Evolutionary conservation across 1,140 invertebrate species (phyloP).

Genomic region (Drosophila dunni): DNA sequence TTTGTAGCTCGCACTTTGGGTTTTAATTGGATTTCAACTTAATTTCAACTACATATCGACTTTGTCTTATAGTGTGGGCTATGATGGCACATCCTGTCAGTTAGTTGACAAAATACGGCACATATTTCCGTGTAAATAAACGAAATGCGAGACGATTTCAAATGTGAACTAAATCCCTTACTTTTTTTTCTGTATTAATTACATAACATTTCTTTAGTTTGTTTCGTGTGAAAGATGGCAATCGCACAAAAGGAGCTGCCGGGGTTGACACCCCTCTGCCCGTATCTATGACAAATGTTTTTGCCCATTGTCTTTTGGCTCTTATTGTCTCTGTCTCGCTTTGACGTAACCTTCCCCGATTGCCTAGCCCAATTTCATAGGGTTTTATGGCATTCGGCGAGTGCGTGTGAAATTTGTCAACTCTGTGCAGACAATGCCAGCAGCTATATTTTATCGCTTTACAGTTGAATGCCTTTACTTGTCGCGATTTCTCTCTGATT

Average conservation of each 20-base stretch:
- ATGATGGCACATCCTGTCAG: slow-evolving; percentile 38
- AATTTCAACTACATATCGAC: slow-evolving; percentile 6
- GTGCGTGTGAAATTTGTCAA: slow-evolving; percentile 66
- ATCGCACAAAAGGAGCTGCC: slow-evolving; percentile 16
- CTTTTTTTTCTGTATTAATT: slow-evolving; percentile 45
- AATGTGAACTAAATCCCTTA: slow-evolving; percentile 6
- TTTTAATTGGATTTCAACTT: slow-evolving; percentile 38
- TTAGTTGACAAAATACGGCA: slow-evolving; percentile 34
- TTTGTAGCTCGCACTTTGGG: neutral
- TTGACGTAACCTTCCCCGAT: slow-evolving; percentile 35
- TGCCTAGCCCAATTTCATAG: slow-evolving; percentile 43
- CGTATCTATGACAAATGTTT: slow-evolving; percentile 57
- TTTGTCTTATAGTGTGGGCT: too few species aligned
- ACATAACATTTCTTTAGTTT: slow-evolving; percentile 43
- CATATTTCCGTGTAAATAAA: slow-evolving; percentile 57
- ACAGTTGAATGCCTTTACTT: slow-evolving; percentile 52
- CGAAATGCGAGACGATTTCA: slow-evolving; percentile 24
- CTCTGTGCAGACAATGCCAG: slow-evolving; percentile 44
- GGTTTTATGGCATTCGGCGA: slow-evolving; percentile 52
- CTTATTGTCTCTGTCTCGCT: slow-evolving; percentile 28
- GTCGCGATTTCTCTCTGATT: slow-evolving; percentile 17
- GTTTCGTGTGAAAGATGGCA: slow-evolving; percentile 42
- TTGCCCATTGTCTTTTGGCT: slow-evolving; percentile 37
- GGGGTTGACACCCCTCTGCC: slow-evolving; percentile 32
- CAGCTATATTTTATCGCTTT: slow-evolving; percentile 53